A percentile compares a stretch with the other conserved stretches of the same genome.
Conservation (phyloP, 2,113 vertebrate genomes). For the Xenus cinereus region DNA sequence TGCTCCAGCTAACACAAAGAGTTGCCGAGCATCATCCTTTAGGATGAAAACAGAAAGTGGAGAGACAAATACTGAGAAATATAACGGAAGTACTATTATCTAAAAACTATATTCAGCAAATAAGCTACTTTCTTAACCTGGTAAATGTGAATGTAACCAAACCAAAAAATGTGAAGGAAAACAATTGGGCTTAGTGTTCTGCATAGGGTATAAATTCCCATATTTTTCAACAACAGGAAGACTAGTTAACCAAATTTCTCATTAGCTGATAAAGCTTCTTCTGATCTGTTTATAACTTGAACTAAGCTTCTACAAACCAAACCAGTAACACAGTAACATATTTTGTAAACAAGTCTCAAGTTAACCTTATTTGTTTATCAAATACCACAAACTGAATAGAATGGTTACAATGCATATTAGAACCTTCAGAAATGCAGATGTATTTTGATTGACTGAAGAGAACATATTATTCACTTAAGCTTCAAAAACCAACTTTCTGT, state of each 20-base stretch:
- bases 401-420: neutral
- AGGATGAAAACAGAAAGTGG: neutral
- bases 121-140: neutral
- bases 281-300: neutral
- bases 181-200: neutral
- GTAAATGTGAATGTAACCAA: neutral
- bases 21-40: conserved; percentile 95
- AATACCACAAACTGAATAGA: neutral
- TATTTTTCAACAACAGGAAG: neutral
- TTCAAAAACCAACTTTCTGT: neutral
- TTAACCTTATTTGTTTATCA: neutral
- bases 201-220: neutral
- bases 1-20: conserved; percentile 94
- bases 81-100: neutral
- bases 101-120: neutral
- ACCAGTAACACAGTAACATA: neutral
- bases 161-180: neutral
- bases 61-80: neutral
- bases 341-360: neutral
- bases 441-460: neutral
- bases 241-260: neutral
- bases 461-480: neutral
- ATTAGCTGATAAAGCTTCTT: neutral
- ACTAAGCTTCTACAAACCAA: neutral
- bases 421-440: neutral